phyloP scores from a whole-genome alignment of 2,888 invertebrate genomes.

The Dynastes maya region DNA sequence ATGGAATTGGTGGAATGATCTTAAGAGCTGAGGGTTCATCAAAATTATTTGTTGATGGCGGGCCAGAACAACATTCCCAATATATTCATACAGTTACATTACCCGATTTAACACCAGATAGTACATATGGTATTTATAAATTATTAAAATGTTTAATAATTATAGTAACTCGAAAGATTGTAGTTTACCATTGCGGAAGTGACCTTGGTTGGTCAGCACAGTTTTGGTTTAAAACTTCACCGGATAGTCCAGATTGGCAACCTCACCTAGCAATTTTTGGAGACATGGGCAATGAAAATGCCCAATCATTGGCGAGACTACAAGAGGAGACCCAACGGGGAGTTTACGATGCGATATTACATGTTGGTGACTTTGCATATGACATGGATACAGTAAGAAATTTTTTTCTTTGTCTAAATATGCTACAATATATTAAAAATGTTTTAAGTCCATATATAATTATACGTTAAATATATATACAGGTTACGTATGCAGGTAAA shows the following conservation, averaged over 20 bases:
- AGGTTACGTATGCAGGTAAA: no score
- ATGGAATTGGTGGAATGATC: constrained; percentile 78
- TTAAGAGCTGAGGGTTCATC: constrained; percentile 74
- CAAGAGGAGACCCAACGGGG: constrained; percentile 88
- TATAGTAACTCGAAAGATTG: constrained; percentile 52
- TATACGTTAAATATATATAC: no score
- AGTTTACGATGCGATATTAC: constrained; percentile 89
- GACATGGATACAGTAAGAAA: constrained; percentile 83
- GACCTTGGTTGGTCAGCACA: constrained; percentile 85
- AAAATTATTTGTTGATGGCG: constrained; percentile 83
- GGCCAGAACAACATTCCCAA: constrained; percentile 75
- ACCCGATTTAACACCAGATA: constrained; percentile 75
- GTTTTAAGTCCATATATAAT: no score
- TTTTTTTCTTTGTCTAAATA: constrained; percentile 3
- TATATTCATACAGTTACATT: constrained; percentile 86
- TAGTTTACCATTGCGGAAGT: constrained; percentile 89
- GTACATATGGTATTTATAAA: constrained; percentile 75
- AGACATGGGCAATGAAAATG: constrained; percentile 95
- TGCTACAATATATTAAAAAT: no score
- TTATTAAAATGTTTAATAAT: constrained; percentile 4
- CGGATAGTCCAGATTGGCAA: constrained; percentile 80
- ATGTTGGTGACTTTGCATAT: constrained; percentile 97
- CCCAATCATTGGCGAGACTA: constrained; percentile 87
- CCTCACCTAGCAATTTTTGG: constrained; percentile 91
- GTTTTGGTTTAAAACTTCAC: constrained; percentile 84